Conservation (phyloP, 2,888 invertebrate species). For the Chymomyza fuscimana region DNA sequence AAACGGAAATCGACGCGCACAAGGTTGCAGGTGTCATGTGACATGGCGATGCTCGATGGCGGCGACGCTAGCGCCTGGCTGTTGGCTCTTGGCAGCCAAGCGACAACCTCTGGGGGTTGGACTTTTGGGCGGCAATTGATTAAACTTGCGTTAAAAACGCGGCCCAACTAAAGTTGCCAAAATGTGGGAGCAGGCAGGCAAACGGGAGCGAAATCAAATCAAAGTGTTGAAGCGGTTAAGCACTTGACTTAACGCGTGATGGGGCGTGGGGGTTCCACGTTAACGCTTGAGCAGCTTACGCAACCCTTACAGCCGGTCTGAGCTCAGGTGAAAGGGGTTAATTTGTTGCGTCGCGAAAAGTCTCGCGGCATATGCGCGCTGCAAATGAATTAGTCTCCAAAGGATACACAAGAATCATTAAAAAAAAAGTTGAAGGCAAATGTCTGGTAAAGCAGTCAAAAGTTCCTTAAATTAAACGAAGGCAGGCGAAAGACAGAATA, state of each 20-base stretch:
- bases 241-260: conserved; percentile 38
- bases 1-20: conserved; percentile 75
- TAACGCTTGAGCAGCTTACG: neutral
- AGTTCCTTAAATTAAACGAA: conserved; percentile 63
- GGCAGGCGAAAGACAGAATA: conserved; percentile 10
- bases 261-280: neutral
- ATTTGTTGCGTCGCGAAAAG: conserved; percentile 58
- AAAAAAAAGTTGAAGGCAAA: conserved; percentile 42
- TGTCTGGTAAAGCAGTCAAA: conserved; percentile 51
- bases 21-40: conserved; percentile 75
- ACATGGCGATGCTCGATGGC: conserved; percentile 50
- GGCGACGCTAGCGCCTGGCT: conserved; percentile 6
- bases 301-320: neutral
- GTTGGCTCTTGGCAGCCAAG: conserved; percentile 32
- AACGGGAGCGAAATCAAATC: conserved; percentile 62
- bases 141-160: conserved; percentile 52
- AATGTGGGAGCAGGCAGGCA: conserved; percentile 4
- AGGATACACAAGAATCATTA: conserved; percentile 69
- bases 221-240: conserved; percentile 74
- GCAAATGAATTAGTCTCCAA: conserved; percentile 70
- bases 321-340: conserved; percentile 63
- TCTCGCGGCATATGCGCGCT: conserved; percentile 62
- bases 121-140: conserved; percentile 55
- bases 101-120: conserved; percentile 25
- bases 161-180: neutral